Percentiles rank a stretch among this genome's conserved stretches.
These are phyloP conservation scores for Fragum sueziense DNA, from an alignment of 2,888 invertebrate genomes.

Conservation along the genomic window DNA sequence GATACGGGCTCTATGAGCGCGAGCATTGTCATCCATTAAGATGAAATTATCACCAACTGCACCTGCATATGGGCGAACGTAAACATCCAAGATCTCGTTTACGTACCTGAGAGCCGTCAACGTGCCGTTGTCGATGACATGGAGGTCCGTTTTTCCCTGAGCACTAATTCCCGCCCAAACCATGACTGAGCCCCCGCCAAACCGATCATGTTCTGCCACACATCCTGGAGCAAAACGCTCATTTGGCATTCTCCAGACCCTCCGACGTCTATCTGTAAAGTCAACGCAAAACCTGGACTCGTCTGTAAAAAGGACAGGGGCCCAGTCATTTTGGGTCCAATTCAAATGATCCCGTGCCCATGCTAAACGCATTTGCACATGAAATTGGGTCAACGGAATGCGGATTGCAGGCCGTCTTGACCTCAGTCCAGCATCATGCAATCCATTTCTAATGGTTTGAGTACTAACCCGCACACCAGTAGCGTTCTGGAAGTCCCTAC, in stretches of 20 bases:
- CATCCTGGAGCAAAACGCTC: not conserved
- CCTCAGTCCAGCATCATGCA: not conserved
- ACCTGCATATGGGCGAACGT: conserved; percentile 14
- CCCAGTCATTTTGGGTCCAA: not conserved
- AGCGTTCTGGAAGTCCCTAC: not conserved
- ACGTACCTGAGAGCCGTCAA: no score
- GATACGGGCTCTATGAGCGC: conserved; percentile 12
- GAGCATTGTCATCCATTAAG: conserved; percentile 26
- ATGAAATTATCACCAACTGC: conserved; percentile 18
- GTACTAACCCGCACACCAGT: no score
- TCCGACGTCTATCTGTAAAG: not conserved
- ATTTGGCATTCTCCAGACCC: not conserved
- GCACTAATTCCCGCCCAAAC: no score
- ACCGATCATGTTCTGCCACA: not conserved
- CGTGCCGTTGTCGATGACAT: no score
- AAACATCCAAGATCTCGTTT: conserved; percentile 11
- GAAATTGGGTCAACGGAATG: no score
- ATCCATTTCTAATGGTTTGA: not conserved
- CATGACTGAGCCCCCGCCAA: no score
- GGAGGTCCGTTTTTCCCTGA: no score
- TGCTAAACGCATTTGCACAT: not conserved
- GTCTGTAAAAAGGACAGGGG: not conserved
- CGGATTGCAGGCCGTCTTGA: not conserved
- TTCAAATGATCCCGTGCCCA: not conserved
- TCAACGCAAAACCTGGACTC: not conserved